Base-by-base conservation (phyloP, 2,113 vertebrate genomes). In the Antigone vipio region DNA sequence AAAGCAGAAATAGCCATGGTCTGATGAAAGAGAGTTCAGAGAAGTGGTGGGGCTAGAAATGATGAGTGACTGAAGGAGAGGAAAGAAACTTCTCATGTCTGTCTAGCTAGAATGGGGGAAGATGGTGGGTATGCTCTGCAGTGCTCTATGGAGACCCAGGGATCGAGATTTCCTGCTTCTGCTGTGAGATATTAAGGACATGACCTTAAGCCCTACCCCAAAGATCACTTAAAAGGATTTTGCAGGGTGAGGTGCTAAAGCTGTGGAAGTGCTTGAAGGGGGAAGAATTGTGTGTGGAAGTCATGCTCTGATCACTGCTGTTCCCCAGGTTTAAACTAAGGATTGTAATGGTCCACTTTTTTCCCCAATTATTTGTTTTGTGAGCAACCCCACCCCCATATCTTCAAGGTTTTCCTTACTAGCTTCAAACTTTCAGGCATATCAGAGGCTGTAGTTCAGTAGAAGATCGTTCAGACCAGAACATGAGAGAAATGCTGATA, bases 371-470 rank as follows among this genome's bases (percentile, higher is more conserved):
- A 27, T 9, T 64, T 80, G 2, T 52, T 93, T 76, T 83, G 27
- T 73, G 24, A 40, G 27, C 38, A 0, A 19, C 32, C 20, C 13
- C 13, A 49, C 47, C 47, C 4, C 5, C 13, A 0, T 29, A 23
- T 47, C 20, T 69, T 75, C 5, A 27, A 67, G 14, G 12, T 68
- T 79, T 94, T 49, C 77, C 47, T 56, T 47, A 34, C 15, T 64
- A 6, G 32, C 30, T 35, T 73, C 13, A 40, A 53, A 21, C 59
- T 88, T 67, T 6, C 20, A 85, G 66, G 21, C 38, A 62, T 73
- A 2, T 64, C 29, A 55, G 34, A 59, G 35, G 13, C 50, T 85
- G 9, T 59, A 56, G 58, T 67, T 92, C 42, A 78, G 12, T 38
- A 27, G 44, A 82, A 79, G 58, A 40, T 23, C 45, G 26, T 50